A percentile compares a stretch with the other conserved stretches of the same genome.
Conservation (phyloP, 2,797 vertebrate species). For the Rhodeus uyekii region DNA sequence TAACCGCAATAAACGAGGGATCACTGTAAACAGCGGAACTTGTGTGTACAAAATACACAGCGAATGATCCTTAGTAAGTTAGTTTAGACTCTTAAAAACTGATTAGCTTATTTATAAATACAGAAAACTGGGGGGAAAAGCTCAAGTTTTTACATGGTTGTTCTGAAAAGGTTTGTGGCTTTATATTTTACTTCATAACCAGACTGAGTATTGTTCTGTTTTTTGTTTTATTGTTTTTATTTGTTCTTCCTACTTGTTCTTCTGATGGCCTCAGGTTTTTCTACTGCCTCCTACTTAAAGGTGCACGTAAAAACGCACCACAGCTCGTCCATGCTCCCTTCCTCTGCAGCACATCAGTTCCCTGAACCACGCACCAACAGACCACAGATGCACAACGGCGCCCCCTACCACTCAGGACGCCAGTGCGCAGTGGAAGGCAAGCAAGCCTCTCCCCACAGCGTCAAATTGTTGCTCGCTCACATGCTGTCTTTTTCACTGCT, state of each 20-base stretch:
- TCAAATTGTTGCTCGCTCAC: constrained; percentile 68
- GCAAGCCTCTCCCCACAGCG: constrained; percentile 74
- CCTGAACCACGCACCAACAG: constrained; percentile 87
- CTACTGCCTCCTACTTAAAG: constrained; percentile 99
- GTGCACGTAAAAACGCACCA: constrained; percentile 99
- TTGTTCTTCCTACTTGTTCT: constrained; percentile 74
- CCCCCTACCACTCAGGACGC: constrained; percentile 98
- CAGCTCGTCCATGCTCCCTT: constrained; percentile 84
- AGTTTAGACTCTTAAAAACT: neutral
- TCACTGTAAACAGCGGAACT: no score
- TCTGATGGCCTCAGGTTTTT: constrained; percentile 91
- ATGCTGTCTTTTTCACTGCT: constrained; percentile 60
- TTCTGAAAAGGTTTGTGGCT: constrained; percentile 7
- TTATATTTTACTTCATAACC: constrained; percentile 26
- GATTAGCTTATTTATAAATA: constrained; percentile 2
- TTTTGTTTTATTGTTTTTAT: constrained; percentile 51
- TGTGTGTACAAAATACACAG: neutral
- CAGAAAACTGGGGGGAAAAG: neutral
- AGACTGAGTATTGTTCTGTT: constrained; percentile 60
- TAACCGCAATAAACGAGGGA: no score
- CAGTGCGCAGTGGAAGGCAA: constrained; percentile 99
- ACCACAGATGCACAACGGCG: constrained; percentile 95
- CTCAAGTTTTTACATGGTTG: neutral
- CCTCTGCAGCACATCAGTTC: constrained; percentile 82
- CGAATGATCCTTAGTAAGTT: neutral